Conservation (phyloP, 1,140 invertebrate genomes). For the Drosophila carrolli region DNA sequence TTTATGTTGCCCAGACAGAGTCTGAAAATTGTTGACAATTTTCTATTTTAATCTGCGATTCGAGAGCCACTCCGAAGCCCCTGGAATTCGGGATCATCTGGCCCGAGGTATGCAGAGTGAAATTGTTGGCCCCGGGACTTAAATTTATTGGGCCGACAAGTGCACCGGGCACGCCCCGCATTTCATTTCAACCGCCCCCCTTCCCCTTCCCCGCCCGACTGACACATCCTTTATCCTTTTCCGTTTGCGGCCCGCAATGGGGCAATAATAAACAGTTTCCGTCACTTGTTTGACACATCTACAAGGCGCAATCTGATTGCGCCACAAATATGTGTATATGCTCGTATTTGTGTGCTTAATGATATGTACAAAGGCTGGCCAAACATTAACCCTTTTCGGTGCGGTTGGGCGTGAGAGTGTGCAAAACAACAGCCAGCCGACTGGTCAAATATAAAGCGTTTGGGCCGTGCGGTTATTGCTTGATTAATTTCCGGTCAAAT, state of each 20-base stretch:
- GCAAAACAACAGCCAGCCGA: slow-evolving; percentile 41
- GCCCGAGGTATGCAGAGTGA: slow-evolving; percentile 12
- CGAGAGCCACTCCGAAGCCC: neutral
- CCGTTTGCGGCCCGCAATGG: slow-evolving; percentile 59
- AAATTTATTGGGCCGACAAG: slow-evolving; percentile 27
- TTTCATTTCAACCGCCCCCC: neutral
- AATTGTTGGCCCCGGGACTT: slow-evolving; percentile 8
- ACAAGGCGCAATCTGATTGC: slow-evolving; percentile 64
- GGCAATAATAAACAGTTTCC: slow-evolving; percentile 82
- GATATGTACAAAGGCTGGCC: slow-evolving; percentile 72
- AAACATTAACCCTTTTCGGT: slow-evolving; percentile 70
- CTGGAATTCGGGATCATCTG: slow-evolving; percentile 31
- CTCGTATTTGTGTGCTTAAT: slow-evolving; percentile 61
- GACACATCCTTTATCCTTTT: slow-evolving; percentile 77
- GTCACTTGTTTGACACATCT: slow-evolving; percentile 77
- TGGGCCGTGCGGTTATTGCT: slow-evolving; percentile 71
- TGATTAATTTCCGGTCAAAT: slow-evolving; percentile 83
- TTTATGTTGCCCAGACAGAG: slow-evolving; percentile 20
- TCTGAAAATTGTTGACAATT: slow-evolving; percentile 42
- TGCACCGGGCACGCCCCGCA: neutral
- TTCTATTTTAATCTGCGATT: slow-evolving; percentile 43
- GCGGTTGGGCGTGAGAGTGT: slow-evolving; percentile 17
- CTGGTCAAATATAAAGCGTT: slow-evolving; percentile 76
- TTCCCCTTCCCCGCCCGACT: neutral
- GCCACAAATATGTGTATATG: neutral